phyloP scores from a whole-genome alignment of 2,797 vertebrate genomes.

The Danio choprae region DNA sequence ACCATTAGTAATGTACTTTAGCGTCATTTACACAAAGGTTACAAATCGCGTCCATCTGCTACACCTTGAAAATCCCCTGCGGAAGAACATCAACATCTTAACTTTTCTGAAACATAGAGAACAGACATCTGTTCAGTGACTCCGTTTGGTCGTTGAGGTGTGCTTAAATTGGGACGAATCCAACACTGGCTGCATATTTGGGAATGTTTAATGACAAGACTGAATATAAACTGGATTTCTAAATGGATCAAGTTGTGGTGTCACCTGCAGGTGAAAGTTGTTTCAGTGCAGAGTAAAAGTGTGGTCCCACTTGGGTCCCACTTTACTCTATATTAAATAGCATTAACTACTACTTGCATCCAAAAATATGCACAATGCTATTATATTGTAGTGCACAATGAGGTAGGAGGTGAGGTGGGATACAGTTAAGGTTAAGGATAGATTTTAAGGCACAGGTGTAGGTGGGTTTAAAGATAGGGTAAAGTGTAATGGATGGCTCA shows the following conservation, averaged over 20 bases:
- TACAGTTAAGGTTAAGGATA: no score
- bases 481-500: no score
- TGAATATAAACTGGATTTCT: not conserved
- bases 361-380: no score
- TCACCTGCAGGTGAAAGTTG: no score
- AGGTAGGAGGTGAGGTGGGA: no score
- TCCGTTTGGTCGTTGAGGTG: conserved; percentile 4
- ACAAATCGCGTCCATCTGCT: conserved; percentile 20
- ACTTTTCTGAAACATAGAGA: conserved; percentile 25
- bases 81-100: conserved; percentile 6
- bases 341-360: no score
- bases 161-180: conserved; percentile 24
- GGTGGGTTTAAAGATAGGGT: no score
- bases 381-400: no score
- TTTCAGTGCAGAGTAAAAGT: no score
- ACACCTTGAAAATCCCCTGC: conserved; percentile 16
- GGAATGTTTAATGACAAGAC: conserved; percentile 39
- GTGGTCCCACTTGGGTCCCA: no score
- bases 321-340: no score
- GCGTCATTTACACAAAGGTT: not conserved
- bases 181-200: conserved; percentile 26
- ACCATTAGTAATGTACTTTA: not conserved
- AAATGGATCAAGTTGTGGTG: not conserved
- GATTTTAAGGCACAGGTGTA: no score
- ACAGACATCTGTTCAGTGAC: conserved; percentile 50